Percentiles rank a stretch among this genome's conserved stretches.
These are phyloP conservation scores for Apostichopus japonicus DNA, from an alignment of 35 echinoderm and acorn worm genomes.

Conservation along the genomic window DNA sequence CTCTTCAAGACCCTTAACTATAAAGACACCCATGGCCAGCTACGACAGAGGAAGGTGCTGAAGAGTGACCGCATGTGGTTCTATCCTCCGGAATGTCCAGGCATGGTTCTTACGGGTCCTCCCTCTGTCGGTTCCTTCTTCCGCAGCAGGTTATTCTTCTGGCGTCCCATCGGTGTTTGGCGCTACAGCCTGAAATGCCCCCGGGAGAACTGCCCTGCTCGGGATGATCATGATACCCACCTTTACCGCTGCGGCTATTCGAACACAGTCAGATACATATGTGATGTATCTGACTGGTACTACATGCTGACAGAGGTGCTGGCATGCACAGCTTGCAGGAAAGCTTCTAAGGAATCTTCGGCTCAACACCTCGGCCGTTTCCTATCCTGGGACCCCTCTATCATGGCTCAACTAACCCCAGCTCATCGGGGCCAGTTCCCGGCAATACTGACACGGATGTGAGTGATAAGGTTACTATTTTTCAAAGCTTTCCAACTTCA, in stretches of 20 bases:
- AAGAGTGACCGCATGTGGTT: constrained; percentile 51
- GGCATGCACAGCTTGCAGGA: constrained; percentile 45
- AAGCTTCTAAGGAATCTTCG: constrained; percentile 27
- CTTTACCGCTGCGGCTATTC: constrained; percentile 21
- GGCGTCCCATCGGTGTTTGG: constrained; percentile 46
- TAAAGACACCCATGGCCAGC: constrained; percentile 30
- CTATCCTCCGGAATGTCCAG: constrained; percentile 45
- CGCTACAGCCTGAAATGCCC: constrained; percentile 18
- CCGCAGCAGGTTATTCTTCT: constrained; percentile 30
- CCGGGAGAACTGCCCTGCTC: constrained; percentile 26
- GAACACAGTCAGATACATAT: constrained; percentile 1
- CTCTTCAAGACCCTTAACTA: background rate
- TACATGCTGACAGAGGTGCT: constrained; percentile 56
- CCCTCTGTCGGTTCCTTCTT: constrained; percentile 39
- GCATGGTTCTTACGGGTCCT: constrained; percentile 7
- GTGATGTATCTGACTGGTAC: constrained; percentile 44
- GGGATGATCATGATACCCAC: constrained; percentile 1
- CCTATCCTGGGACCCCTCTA: constrained; percentile 16
- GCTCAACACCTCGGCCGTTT: constrained; percentile 31
- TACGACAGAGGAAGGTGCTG: background rate
- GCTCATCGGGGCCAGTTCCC: constrained; percentile 6
- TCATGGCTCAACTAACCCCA: constrained; percentile 39
- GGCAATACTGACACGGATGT: too few relatives aligned
- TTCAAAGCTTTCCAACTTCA: too few relatives aligned
- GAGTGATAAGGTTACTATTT: too few relatives aligned